Conservation (phyloP, 64 coral and sea anemone genomes). For the Pocillopora verrucosa region DNA sequence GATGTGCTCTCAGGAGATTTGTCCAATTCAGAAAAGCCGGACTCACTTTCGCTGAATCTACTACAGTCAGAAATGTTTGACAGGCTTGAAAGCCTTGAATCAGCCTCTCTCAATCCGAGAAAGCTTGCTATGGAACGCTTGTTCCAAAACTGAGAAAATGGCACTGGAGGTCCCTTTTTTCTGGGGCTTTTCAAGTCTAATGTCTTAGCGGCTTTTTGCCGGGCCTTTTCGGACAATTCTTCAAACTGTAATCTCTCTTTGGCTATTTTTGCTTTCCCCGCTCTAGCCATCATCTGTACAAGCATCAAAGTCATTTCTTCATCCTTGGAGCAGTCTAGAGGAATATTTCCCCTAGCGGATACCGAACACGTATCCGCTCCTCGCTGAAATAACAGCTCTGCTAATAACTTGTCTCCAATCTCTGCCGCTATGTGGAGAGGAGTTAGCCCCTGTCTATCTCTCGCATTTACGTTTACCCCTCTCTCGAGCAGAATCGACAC, state of each 20-base stretch:
- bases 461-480: conserved; percentile 52
- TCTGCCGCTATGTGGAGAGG: conserved; percentile 62
- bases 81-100: conserved; percentile 58
- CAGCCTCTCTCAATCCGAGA: conserved; percentile 28
- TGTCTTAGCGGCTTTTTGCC: conserved; percentile 51
- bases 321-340: conserved; percentile 53
- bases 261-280: conserved; percentile 59
- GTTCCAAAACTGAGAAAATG: conserved; percentile 35
- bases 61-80: conserved; percentile 66
- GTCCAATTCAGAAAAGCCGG: conserved; percentile 67
- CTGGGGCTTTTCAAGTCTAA: conserved; percentile 17
- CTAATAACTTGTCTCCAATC: conserved; percentile 49
- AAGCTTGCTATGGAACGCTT: conserved; percentile 46
- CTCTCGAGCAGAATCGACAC: conserved; percentile 55
- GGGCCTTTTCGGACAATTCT: conserved; percentile 55
- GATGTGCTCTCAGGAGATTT: conserved; percentile 19
- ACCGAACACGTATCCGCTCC: conserved; percentile 54
- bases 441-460: conserved; percentile 68
- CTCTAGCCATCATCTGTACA: conserved; percentile 69
- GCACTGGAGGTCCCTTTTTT: conserved; percentile 18
- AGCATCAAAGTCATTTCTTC: conserved; percentile 67
- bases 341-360: conserved; percentile 50
- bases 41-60: conserved; percentile 49
- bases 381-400: conserved; percentile 67
- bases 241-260: conserved; percentile 65